Base-by-base conservation (phyloP, 2,113 vertebrate species). In the Miniopterus natalensis region DNA sequence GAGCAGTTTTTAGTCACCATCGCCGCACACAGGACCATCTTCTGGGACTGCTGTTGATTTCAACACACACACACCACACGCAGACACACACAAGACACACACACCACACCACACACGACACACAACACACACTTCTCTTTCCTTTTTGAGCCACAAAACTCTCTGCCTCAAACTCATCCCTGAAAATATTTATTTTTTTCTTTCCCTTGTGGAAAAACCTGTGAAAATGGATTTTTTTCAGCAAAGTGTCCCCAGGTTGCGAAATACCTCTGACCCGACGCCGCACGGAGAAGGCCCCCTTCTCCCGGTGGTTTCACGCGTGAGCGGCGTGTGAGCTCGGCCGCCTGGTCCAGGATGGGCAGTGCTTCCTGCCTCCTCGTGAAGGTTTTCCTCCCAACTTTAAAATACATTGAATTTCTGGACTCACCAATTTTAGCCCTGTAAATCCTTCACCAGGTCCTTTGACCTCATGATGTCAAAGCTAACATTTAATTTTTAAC, bases 401-500 rank as follows among this genome's bases (percentile, higher is more conserved):
- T 6, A 4, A 20, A 21, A 42, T 40, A 21, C 29, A 14, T 0
- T 9, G 31, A 70, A 10, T n/a, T 75, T 29, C 42, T 27, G 25
- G 15, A 75, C 49, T 51, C 81, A 4, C 45, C 71, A 11, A 11
- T 7, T 23, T 78, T 27, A 49, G 18, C 17, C 36, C 18, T 5
- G 5, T 73, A 78, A 78, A 90, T 59, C 78, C 59, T 81, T 55
- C 12, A 59, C 15, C 18, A 13, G 45, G 59, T 77, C 49, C 45
- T 93, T 84, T 80, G 65, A 77, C 92, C 59, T 90, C 23, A 21
- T 4, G 5, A 2, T 40, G 21, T 70, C 71, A 53, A 47, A 70
- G 23, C 20, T 57, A 36, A 84, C 81, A 57, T 25, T 96, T 94
- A 97, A 83, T 95, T 71, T 93, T 96, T 96, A 92, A 96, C 95